Evolutionary conservation across 2,888 invertebrate genomes (phyloP), one percentile per base, ranked within the genome.

Genomic region (Papilio protenor): DNA sequence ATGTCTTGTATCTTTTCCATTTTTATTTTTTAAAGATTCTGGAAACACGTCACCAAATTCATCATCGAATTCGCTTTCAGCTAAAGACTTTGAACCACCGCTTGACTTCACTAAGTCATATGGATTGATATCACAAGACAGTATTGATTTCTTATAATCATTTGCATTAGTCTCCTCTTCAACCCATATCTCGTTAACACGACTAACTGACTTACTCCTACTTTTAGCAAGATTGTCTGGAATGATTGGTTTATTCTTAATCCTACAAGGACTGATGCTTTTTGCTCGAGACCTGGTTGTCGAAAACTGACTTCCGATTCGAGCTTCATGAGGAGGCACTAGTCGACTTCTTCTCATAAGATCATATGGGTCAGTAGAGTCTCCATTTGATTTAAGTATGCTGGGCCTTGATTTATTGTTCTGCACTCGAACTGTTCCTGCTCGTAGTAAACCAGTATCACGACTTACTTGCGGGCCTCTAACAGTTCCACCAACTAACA

Each of bases 51-150:
- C 90, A 49, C 88, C 91, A 85, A 88, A 94, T 77, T 94, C 92
- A 86, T 96, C 96, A 82, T 96, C 95, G 82, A 95, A 95, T 83
- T 95, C 94, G 82, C 94, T 92, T 88, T 94, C 92, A 61, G 91
- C 92, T 81, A 95, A 85, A 84, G 95, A 92, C 87, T 95, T 91
- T 81, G 92, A 88, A 86, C 84, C 87, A n/a, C 89, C 87, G 78
- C 86, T 94, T 81, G 93, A 93, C 88, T 97, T 96, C 84, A 98
- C 96, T 86, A 98, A 94, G 82, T 97, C 97, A 87, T 98, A 98
- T 4, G 98, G 97, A 90, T 98, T 98, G 61, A 98, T 97, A 88
- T 97, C 96, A 92, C 98, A 98, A 84, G 97, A 97, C 64, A 98
- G 92, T 81, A 98, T 98, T 23, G 98, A 98, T 82, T 96, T 96